Evolutionary conservation across 2,113 vertebrate species (phyloP), one percentile per base, ranked within the genome.

Genomic region (Bujurquina vittata): DNA sequence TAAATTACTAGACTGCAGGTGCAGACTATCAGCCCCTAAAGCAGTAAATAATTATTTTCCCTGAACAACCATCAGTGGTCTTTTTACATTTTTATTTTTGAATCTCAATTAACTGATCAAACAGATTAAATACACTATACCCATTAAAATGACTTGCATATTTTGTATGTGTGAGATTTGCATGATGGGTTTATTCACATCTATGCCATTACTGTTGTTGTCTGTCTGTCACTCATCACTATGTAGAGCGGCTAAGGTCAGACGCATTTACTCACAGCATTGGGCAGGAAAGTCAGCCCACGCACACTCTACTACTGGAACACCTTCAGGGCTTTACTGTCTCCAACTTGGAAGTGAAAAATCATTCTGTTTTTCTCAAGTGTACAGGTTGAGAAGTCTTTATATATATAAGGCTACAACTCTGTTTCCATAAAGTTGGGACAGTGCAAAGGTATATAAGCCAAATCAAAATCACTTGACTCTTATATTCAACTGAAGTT

Each of bases 301-400:
- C 83, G 74, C 85, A 81, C 58, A 74, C 58, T 73, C 26, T n/a
- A 60, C 77, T 56, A 79, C 65, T 77, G 72, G 40, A 63, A 88
- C 72, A 80, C 80, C 86, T 87, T 57, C 57, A 77, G 77, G 83
- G 65, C 54, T n/a, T 81, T 7, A 35, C 23, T 69, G 23, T 74
- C 22, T 84, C n/a, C 1, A 61, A 33, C 82, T 75, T 79, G 65
- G 49, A 80, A 43, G 7, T 10, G 2, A 78, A 83, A 61, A 62
- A 22, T 78, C 3, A n/a, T 59, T 72, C 73, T 54, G 31, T 85
- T 77, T 77, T 78, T 69, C 4, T 54, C 5, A 29, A 65, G 35
- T 80, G 23, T 58, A 4, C 40, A 79, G 22, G 37, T 17, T 52
- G 17, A 10, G 22, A 73, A 35, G 56, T 5, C 3, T 72, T 54